phyloP scores from a whole-genome alignment of 2,888 invertebrate genomes.

The Caprella mutica region DNA sequence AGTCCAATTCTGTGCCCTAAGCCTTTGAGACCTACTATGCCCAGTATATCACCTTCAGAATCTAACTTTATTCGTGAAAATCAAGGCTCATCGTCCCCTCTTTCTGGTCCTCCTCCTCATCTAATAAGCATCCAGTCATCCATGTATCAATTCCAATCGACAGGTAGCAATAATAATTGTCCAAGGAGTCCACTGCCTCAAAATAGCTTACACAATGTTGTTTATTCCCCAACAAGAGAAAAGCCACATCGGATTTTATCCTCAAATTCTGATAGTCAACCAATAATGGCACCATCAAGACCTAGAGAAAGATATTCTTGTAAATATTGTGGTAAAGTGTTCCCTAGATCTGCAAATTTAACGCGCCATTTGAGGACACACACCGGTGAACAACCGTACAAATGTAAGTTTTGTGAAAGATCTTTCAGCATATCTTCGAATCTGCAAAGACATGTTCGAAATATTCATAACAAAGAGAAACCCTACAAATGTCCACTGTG shows the following conservation, averaged over 20 bases:
- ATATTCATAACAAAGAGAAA: constrained; percentile 97
- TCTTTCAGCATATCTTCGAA: constrained; percentile 99
- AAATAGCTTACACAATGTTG: neutral
- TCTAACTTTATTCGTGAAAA: neutral
- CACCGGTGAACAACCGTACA: constrained; percentile 95
- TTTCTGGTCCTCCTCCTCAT: neutral
- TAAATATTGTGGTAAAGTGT: constrained; percentile 92
- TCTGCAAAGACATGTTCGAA: constrained; percentile 92
- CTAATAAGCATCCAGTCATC: neutral
- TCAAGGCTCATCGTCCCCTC: neutral
- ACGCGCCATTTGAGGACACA: constrained; percentile 94
- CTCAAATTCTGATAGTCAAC: constrained; percentile 1
- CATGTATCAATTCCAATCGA: constrained; percentile 1
- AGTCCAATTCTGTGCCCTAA: constrained; percentile 7
- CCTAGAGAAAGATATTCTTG: constrained; percentile 59
- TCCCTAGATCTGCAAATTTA: constrained; percentile 91
- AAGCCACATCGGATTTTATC: constrained; percentile 1
- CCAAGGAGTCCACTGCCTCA: constrained; percentile 3
- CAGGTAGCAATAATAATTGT: neutral
- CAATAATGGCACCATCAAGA: constrained; percentile 13
- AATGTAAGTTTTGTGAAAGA: constrained; percentile 96
- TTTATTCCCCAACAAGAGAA: neutral
- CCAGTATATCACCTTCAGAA: neutral
- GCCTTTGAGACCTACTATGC: constrained; percentile 1
- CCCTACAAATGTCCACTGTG: constrained; percentile 96